These are phyloP conservation scores for Manduca sexta DNA, from an alignment of 1,140 invertebrate genomes.

Conservation along the genomic window DNA sequence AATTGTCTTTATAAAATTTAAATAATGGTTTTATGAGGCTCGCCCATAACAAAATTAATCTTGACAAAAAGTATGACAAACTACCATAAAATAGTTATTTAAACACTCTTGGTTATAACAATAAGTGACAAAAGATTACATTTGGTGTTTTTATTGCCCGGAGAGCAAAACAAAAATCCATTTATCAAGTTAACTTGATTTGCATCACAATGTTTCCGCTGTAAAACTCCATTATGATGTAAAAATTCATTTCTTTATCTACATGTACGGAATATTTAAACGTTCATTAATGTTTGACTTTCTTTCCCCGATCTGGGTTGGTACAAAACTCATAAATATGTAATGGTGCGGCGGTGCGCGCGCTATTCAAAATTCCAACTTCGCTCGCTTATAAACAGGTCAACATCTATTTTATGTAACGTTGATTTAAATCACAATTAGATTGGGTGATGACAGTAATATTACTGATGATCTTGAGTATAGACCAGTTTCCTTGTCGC, in stretches of 20 bases:
- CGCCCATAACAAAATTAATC: too few relatives aligned
- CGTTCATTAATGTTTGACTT: slow-evolving; percentile 70
- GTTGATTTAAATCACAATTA: slow-evolving; percentile 6
- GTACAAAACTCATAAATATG: slow-evolving; percentile 69
- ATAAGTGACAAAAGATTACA: too few relatives aligned
- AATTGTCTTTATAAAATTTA: too few relatives aligned
- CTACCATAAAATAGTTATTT: too few relatives aligned
- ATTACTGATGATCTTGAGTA: too few relatives aligned
- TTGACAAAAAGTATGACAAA: too few relatives aligned
- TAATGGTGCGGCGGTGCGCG: slow-evolving; percentile 47
- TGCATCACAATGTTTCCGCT: slow-evolving; percentile 41
- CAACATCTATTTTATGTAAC: slow-evolving; percentile 41
- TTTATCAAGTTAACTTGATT: slow-evolving; percentile 26
- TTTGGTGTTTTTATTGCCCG: too few relatives aligned
- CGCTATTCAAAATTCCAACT: slow-evolving; percentile 50
- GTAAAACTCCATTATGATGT: slow-evolving; percentile 47
- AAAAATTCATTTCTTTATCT: slow-evolving; percentile 65
- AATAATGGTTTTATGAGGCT: too few relatives aligned
- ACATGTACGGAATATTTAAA: slow-evolving; percentile 65
- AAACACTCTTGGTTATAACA: too few relatives aligned
- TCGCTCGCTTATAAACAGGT: slow-evolving; percentile 39
- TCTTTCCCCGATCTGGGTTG: slow-evolving; percentile 51
- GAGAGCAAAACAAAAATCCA: neutral
- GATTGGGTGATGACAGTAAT: slow-evolving; percentile 1
- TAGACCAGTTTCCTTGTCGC: too few relatives aligned